Evolutionary conservation across 2,888 invertebrate species (phyloP).

Genomic region (Argyresthia albistria): DNA sequence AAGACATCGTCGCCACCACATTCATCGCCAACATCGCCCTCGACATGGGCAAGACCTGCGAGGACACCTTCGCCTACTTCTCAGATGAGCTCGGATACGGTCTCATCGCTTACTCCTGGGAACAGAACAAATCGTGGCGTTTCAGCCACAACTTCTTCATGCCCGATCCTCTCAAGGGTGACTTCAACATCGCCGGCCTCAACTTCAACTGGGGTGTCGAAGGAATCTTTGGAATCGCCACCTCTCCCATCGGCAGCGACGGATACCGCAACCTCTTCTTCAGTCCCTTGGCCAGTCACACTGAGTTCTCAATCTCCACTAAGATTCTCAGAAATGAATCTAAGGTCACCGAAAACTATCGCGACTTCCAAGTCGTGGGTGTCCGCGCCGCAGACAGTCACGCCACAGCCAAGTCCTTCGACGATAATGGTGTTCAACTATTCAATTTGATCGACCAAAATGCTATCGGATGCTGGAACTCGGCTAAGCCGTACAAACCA

Average conservation of each 20-base stretch:
- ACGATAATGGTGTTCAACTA: constrained; percentile 81
- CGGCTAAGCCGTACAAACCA: constrained; percentile 74
- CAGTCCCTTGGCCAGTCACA: constrained; percentile 83
- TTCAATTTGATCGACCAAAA: constrained; percentile 87
- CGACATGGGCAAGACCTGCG: constrained; percentile 81
- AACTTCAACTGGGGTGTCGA: constrained; percentile 91
- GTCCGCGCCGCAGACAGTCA: constrained; percentile 79
- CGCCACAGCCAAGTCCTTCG: constrained; percentile 82
- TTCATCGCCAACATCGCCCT: constrained; percentile 92
- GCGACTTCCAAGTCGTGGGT: constrained; percentile 78
- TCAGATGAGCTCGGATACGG: constrained; percentile 89
- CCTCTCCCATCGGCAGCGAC: constrained; percentile 77
- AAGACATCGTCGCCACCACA: constrained; percentile 82
- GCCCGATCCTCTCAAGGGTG: constrained; percentile 85
- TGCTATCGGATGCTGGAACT: constrained; percentile 88
- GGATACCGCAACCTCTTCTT: constrained; percentile 83
- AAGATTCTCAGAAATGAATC: constrained; percentile 78
- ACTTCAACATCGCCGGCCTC: constrained; percentile 83
- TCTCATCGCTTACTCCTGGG: constrained; percentile 84
- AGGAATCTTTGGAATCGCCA: constrained; percentile 84
- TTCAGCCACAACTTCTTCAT: constrained; percentile 84
- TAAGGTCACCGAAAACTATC: constrained; percentile 77
- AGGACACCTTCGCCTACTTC: constrained; percentile 85
- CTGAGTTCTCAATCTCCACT: constrained; percentile 86
- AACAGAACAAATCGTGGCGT: constrained; percentile 84